Base-by-base conservation (phyloP, 2,113 vertebrate genomes). In the Mola mola region DNA sequence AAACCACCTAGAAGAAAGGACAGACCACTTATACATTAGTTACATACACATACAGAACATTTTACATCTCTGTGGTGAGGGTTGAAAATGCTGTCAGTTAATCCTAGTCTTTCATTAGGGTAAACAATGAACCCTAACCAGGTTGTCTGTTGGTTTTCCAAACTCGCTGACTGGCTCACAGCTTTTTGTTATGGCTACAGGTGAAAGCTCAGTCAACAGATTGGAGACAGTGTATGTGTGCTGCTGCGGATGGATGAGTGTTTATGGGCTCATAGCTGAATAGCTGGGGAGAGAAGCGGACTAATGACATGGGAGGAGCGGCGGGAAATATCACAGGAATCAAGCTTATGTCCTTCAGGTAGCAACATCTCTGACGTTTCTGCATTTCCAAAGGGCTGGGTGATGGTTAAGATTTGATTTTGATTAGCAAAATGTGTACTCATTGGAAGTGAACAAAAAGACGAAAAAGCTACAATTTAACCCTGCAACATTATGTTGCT, bases 181-280 rank as follows among this genome's bases (percentile, higher is more conserved):
- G 16, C 26, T 44, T 33, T 50, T 11, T 40, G n/a, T 40, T 19
- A 50, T 8, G 72, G 75, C 58, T 56, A 72, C 63, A 85, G 80
- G 76, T 82, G 75, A 87, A 62, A 49, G 62, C 58, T 63, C 53
- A 72, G 70, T 79, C 63, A 71, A 82, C 79, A 72, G 74, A 81
- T 73, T 75, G 77, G 58, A 64, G 73, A n/a, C 70, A 74, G 70
- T n/a, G n/a, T 8, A 28, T 4, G 76, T 61, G 73, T 31, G 47
- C 11, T 40, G 59, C 52, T 46, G 66, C 5, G 60, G 58, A 62
- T 68, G 57, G 58, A 67, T 75, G 58, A 66, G n/a, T 49, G 69
- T 71, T 83, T 69, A 72, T 62, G 61, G 52, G 58, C 42, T 68
- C 46, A n/a, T n/a, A n/a, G n/a, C n/a, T n/a, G n/a, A n/a, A n/a